phyloP scores from a whole-genome alignment of 2,888 invertebrate species.

The Diarsia mendica region DNA sequence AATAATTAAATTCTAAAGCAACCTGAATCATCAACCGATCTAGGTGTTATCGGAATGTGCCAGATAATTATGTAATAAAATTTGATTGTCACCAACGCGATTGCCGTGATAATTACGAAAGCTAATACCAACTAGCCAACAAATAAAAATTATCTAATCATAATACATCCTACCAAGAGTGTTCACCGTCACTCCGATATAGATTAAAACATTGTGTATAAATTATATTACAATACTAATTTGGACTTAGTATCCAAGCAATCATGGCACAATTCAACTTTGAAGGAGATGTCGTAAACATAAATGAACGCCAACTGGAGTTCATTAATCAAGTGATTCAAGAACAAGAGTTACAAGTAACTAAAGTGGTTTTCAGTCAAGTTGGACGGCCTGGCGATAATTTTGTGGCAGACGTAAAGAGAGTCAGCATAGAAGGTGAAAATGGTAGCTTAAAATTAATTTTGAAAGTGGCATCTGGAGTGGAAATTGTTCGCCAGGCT shows the following conservation, averaged over 20 bases:
- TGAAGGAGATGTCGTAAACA: constrained; percentile 66
- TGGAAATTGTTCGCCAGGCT: constrained; percentile 58
- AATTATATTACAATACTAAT: constrained; percentile 1
- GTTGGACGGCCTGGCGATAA: constrained; percentile 74
- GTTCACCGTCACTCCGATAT: neutral
- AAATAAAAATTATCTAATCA: constrained; percentile 31
- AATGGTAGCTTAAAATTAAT: constrained; percentile 68
- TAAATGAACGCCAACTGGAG: constrained; percentile 67
- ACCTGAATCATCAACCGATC: neutral
- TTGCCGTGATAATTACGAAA: neutral
- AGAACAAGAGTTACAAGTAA: constrained; percentile 67
- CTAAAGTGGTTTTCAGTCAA: constrained; percentile 66
- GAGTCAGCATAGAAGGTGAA: constrained; percentile 67
- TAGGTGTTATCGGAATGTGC: neutral
- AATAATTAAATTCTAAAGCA: neutral
- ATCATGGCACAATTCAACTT: constrained; percentile 68
- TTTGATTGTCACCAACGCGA: constrained; percentile 3
- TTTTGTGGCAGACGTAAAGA: constrained; percentile 68
- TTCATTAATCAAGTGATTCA: constrained; percentile 71
- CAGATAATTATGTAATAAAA: neutral
- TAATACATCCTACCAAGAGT: constrained; percentile 11
- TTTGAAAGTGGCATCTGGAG: constrained; percentile 73
- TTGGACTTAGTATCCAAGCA: constrained; percentile 25
- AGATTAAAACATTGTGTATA: constrained; percentile 43
- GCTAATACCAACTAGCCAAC: neutral